phyloP scores from a whole-genome alignment of 1,140 invertebrate species.

The Nixonia krombeini region DNA sequence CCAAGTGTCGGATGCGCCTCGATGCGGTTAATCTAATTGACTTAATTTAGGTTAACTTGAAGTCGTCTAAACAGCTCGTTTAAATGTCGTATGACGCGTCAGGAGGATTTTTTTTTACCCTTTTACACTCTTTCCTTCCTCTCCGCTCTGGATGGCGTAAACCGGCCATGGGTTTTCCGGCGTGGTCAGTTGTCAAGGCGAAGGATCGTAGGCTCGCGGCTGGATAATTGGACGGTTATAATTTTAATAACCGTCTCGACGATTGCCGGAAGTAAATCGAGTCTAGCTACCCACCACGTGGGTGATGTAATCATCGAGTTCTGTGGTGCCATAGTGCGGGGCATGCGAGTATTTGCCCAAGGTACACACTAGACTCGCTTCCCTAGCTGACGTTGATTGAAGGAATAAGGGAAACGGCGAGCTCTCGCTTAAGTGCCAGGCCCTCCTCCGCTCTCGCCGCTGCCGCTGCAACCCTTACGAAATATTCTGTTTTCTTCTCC shows the following conservation, averaged over 20 bases:
- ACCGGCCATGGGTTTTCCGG: no score
- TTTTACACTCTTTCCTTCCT: constrained; percentile 50
- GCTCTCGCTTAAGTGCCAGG: constrained; percentile 44
- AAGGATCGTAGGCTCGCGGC: no score
- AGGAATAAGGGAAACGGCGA: constrained; percentile 71
- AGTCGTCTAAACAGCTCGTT: constrained; percentile 72
- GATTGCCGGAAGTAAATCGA: constrained; percentile 57
- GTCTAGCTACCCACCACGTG: constrained; percentile 57
- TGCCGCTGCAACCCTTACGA: constrained; percentile 40
- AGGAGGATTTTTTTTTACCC: constrained; percentile 57
- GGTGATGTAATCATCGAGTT: constrained; percentile 69
- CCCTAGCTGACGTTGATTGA: constrained; percentile 72
- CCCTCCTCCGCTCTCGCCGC: no score
- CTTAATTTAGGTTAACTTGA: constrained; percentile 72
- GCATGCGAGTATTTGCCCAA: constrained; percentile 68
- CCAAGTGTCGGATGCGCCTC: constrained; percentile 69
- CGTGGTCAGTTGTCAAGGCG: neutral
- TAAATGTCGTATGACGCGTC: constrained; percentile 61
- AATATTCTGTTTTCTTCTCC: constrained; percentile 48
- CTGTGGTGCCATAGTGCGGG: constrained; percentile 64
- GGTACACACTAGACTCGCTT: constrained; percentile 70
- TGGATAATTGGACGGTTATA: no score
- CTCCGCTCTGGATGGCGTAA: constrained; percentile 4
- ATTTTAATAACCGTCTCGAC: constrained; percentile 43
- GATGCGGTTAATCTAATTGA: constrained; percentile 71